Conservation (phyloP, 2,888 invertebrate species). For the Petrophora chlorosata region DNA sequence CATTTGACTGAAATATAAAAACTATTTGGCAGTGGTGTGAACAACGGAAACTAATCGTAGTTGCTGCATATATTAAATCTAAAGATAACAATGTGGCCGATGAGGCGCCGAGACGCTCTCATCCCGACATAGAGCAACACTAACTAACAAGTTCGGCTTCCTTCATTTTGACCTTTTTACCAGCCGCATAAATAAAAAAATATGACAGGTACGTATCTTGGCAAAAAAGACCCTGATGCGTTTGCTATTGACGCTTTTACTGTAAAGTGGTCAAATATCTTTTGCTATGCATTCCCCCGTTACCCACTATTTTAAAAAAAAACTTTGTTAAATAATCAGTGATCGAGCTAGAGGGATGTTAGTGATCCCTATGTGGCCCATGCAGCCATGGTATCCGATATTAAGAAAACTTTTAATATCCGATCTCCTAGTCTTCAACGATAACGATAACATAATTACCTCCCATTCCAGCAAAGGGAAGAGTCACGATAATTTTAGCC, state of each 20-base stretch:
- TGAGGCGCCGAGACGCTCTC: neutral
- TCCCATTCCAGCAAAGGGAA: neutral
- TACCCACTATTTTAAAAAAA: neutral
- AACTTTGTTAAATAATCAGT: neutral
- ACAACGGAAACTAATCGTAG: neutral
- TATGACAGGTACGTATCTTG: constrained; percentile 5
- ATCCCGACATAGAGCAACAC: constrained; percentile 4
- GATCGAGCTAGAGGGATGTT: constrained; percentile 4
- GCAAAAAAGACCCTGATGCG: constrained; percentile 9
- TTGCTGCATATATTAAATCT: neutral
- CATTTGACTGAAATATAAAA: constrained; percentile 9
- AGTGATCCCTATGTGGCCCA: constrained; percentile 6
- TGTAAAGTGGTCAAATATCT: neutral
- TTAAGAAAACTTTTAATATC: neutral
- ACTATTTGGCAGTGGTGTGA: constrained; percentile 24
- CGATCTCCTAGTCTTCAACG: neutral
- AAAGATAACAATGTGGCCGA: neutral
- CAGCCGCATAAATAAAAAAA: constrained; percentile 5
- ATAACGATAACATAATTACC: neutral
- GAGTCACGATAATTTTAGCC: neutral
- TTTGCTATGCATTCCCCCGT: constrained; percentile 9
- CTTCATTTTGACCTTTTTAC: constrained; percentile 15
- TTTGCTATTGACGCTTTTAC: constrained; percentile 8
- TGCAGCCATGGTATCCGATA: neutral
- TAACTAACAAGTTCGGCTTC: neutral